These are phyloP conservation scores for Noturus placidus DNA, from an alignment of 2,113 vertebrate species.

Conservation along the genomic window DNA sequence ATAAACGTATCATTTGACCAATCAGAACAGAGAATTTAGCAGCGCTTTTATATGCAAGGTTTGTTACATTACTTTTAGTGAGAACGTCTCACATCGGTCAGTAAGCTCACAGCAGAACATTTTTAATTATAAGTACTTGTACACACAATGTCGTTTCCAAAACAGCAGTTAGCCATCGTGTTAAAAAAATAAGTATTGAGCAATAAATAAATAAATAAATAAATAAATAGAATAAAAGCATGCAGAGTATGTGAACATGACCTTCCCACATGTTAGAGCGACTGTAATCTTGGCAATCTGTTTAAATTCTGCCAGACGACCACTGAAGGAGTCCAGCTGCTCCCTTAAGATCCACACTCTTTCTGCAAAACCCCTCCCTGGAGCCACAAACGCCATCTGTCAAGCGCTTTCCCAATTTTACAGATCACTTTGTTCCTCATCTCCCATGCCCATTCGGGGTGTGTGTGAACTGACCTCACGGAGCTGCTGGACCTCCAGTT, in stretches of 20 bases:
- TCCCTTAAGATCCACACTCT: background rate
- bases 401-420: background rate
- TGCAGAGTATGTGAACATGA: background rate
- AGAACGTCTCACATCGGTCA: background rate
- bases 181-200: background rate
- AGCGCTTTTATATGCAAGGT: background rate
- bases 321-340: background rate
- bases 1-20: background rate
- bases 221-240: background rate
- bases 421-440: background rate
- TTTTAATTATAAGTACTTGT: background rate
- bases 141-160: background rate
- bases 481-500: constrained; percentile 74
- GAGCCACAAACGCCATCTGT: constrained; percentile 5
- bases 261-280: background rate
- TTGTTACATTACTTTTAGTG: background rate
- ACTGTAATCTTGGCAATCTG: background rate
- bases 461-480: constrained; percentile 70
- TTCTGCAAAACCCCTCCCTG: constrained; percentile 6
- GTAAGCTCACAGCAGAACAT: background rate
- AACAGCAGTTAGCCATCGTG: background rate
- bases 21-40: background rate
- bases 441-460: background rate
- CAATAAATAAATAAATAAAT: background rate
- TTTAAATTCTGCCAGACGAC: background rate